phyloP scores from a whole-genome alignment of 2,888 invertebrate genomes.

The Parapristionchus giblindavisi region DNA sequence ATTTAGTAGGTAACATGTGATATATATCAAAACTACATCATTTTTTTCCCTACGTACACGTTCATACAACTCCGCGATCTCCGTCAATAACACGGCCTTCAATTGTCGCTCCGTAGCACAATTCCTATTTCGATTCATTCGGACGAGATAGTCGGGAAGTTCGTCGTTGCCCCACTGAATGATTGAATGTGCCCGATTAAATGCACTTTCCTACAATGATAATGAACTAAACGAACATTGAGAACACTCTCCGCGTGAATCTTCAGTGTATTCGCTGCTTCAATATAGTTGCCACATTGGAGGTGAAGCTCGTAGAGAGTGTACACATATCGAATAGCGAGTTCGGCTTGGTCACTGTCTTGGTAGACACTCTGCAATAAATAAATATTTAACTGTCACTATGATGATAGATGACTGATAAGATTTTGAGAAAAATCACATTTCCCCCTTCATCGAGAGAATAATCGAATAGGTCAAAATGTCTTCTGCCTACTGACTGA shows the following conservation, averaged over 20 bases:
- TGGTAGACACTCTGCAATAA: constrained; percentile 31
- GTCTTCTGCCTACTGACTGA: too few species aligned
- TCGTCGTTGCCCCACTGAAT: constrained; percentile 37
- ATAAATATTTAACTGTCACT: not conserved
- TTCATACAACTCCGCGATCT: constrained; percentile 5
- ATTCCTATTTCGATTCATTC: not conserved
- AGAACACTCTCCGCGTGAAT: constrained; percentile 33
- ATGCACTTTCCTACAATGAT: not conserved
- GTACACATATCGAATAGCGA: constrained; percentile 35
- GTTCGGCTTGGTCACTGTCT: constrained; percentile 6
- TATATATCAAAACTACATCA: not conserved
- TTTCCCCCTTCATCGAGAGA: too few species aligned
- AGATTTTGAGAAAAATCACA: too few species aligned
- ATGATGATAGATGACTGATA: too few species aligned
- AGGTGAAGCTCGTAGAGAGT: constrained; percentile 28
- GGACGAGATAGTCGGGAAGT: constrained; percentile 28
- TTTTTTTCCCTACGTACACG: too few species aligned
- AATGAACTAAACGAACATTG: constrained; percentile 35
- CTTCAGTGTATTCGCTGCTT: constrained; percentile 37
- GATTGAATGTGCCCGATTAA: too few species aligned
- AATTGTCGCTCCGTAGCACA: constrained; percentile 33
- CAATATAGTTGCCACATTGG: constrained; percentile 18
- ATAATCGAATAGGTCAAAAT: too few species aligned
- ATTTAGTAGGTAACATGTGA: not conserved
- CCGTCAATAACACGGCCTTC: constrained; percentile 9